Evolutionary conservation across 2,888 invertebrate species (phyloP), one percentile per base, ranked within the genome.

Genomic region (Tenthredo distinguenda): DNA sequence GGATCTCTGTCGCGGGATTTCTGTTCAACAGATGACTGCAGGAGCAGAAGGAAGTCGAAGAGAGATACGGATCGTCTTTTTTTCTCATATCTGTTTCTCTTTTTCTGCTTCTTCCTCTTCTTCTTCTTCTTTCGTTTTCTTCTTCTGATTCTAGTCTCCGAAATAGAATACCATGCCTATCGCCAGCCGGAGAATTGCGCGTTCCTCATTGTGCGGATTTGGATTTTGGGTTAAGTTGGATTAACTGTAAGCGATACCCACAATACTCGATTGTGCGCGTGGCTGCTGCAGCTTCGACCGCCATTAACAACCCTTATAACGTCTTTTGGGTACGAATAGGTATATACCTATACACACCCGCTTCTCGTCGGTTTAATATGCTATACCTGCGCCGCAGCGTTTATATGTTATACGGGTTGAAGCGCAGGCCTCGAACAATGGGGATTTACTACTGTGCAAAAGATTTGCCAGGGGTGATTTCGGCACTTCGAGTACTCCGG

Each of bases 181-280:
- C 26, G 10, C 26, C 26, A 0, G 7, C 26, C 0, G 12, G 21
- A 74, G 40, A 43, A 21, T 62, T 40, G 81, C 81, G 81, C 68
- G 34, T n/a, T 55, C 12, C 1, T 87, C 86, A 89, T 89, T 90
- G 55, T 88, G 88, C 88, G 87, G 88, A 85, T 82, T 82, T 82
- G 81, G 62, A 81, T 89, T 90, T 86, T 87, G 88, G 86, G 89
- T 90, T 88, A 88, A n/a, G 72, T 21, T 86, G 90, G 90, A 90
- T 90, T 90, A 90, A 90, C 90, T 90, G 90, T 90, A 90, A 90
- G 89, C 90, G 90, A 90, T 90, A 90, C 90, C 89, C 89, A 88
- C 88, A 90, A 90, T 88, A 90, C 88, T 86, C 88, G 87, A 83
- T 83, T 79, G 68, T 68, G 68, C 81, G 81, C 81, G 81, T 62